Base-by-base conservation (phyloP, 2,113 vertebrate species). In the Poeciliopsis prolifica region DNA sequence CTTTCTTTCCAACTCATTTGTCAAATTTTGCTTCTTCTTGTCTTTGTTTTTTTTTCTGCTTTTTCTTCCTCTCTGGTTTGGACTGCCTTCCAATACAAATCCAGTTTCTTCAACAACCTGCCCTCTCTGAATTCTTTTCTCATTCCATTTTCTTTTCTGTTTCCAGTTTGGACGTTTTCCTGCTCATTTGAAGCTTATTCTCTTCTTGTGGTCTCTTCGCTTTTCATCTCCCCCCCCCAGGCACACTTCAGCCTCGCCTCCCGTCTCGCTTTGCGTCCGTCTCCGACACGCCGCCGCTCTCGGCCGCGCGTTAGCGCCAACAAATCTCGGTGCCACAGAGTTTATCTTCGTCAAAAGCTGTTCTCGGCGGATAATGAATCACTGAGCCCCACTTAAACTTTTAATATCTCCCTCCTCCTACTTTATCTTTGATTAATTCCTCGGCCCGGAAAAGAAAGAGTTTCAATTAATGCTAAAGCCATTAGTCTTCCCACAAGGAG, bases 391-490 rank as follows among this genome's bases (percentile, higher is more conserved):
- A 79, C 81, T 93, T 93, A 89, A 94, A 94, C 93, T 94, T 94
- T 94, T 94, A 94, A 95, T 95, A 92, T 93, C 88, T 87, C 81
- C 88, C 79, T 85, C 92, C 91, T 92, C 79, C 79, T 86, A 89
- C 84, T 86, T 80, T 83, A 81, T 87, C 88, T 87, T 90, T 94
- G 91, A 95, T 95, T 94, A 93, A 94, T 94, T 94, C 87, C 91
- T 94, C 88, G 89, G 88, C 77, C 68, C 68, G 61, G 68, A 82
- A 82, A 91, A 90, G 86, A 86, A 91, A 92, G 90, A 91, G 90
- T 94, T 95, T 94, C 93, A 94, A 58, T 95, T 95, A 94, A 93
- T 90, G 77, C 85, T 87, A 91, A 92, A 92, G 88, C 84, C 91
- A 93, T 95, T 94, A 87, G 89, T 94, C 94, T 94, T 93, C 87